A percentile compares a stretch with the other conserved stretches of the same genome.
phyloP scores from a whole-genome alignment of 1,140 invertebrate genomes.

The Lepidotrigona ventralis region DNA sequence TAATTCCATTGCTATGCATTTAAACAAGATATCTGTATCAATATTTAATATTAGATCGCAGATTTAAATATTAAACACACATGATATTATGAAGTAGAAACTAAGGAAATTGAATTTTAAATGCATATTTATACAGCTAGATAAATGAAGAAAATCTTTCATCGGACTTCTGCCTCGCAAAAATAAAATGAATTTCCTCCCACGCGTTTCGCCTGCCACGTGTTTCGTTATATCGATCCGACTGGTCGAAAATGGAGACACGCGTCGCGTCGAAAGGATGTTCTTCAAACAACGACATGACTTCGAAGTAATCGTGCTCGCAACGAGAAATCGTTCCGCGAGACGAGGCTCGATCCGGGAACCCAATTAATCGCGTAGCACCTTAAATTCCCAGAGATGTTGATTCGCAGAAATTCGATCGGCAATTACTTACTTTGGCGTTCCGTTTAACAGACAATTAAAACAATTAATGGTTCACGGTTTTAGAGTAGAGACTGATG shows the following conservation, averaged over 20 bases:
- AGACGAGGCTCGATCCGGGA: background rate
- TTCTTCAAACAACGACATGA: background rate
- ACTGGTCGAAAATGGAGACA: background rate
- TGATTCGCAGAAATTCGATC: conserved; percentile 45
- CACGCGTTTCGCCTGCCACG: too few species aligned
- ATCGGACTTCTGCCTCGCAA: too few species aligned
- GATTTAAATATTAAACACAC: too few species aligned
- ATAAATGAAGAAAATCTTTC: too few species aligned
- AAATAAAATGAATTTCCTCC: too few species aligned
- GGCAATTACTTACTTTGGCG: conserved; percentile 48
- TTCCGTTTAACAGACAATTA: conserved; percentile 46
- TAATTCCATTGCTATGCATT: too few species aligned
- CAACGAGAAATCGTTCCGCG: background rate
- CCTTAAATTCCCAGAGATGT: conserved; percentile 18
- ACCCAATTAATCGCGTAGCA: conserved; percentile 28
- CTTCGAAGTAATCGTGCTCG: background rate
- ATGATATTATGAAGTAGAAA: too few species aligned
- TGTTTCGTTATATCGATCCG: background rate
- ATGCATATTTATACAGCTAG: too few species aligned
- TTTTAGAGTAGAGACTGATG: conserved; percentile 6
- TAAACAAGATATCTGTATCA: too few species aligned
- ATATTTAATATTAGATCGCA: too few species aligned
- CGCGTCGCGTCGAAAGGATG: background rate
- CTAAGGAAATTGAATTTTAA: too few species aligned
- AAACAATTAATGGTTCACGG: conserved; percentile 43